Conservation (phyloP, 2,888 invertebrate genomes). For the Oligia latruncula region DNA sequence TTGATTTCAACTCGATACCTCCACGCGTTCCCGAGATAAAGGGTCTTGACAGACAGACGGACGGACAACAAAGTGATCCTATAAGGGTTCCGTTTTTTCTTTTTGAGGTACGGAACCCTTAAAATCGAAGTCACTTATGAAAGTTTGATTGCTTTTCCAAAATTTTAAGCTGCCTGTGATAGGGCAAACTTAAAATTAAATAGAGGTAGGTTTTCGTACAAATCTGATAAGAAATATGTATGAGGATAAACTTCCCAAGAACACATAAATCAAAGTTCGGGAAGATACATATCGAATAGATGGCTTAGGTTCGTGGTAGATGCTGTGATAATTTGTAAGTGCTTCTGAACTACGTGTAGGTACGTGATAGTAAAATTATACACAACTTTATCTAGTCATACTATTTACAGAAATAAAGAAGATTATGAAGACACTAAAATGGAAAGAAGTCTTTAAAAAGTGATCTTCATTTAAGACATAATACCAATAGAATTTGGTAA, state of each 20-base stretch:
- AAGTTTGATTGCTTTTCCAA: constrained; percentile 53
- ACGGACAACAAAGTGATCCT: no score
- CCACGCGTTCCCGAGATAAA: no score
- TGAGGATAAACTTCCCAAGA: constrained; percentile 27
- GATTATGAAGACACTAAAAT: not conserved
- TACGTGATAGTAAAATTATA: not conserved
- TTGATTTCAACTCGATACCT: no score
- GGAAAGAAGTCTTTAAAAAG: not conserved
- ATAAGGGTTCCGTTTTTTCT: no score
- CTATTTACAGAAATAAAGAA: not conserved
- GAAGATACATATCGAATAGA: constrained; percentile 31
- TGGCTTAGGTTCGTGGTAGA: constrained; percentile 4
- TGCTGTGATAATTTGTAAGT: not conserved
- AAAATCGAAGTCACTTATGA: constrained; percentile 35
- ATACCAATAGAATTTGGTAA: no score
- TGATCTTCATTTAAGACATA: not conserved
- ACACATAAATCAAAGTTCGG: constrained; percentile 34
- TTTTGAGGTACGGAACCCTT: no score
- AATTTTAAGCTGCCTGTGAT: constrained; percentile 42
- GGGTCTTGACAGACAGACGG: no score
- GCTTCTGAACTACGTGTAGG: not conserved
- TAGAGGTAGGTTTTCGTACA: not conserved
- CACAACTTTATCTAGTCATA: not conserved
- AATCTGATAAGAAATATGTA: constrained; percentile 43
- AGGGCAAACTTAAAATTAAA: constrained; percentile 41